Evolutionary conservation across 1,140 invertebrate species (phyloP).

Genomic region (Musca domestica): DNA sequence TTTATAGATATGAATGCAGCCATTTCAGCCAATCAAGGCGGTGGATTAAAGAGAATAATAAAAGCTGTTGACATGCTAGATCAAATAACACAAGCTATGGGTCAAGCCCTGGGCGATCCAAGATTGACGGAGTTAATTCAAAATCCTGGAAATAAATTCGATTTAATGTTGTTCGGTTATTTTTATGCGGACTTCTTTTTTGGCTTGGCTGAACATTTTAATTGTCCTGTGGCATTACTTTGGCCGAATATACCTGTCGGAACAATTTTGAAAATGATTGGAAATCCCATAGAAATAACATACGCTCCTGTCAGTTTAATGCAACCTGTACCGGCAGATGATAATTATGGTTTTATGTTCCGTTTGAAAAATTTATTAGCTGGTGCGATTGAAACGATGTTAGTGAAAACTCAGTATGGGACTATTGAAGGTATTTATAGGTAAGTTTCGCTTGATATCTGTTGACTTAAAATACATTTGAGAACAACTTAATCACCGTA

Average conservation of each 20-base stretch:
- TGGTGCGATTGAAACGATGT: conserved; percentile 27
- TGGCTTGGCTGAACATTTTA: conserved; percentile 43
- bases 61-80: conserved; percentile 1
- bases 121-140: conserved; percentile 30
- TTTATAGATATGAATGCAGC: background rate
- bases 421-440: conserved; percentile 32
- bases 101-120: conserved; percentile 30
- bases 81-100: background rate
- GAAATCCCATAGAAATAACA: conserved; percentile 41
- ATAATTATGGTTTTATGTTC: conserved; percentile 30
- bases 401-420: background rate
- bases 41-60: background rate
- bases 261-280: conserved; percentile 37
- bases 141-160: conserved; percentile 16
- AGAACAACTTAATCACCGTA: too few relatives aligned
- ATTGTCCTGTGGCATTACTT: conserved; percentile 36
- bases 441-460: too few relatives aligned
- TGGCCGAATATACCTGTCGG: conserved; percentile 38
- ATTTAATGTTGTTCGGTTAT: conserved; percentile 42
- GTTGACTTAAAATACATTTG: too few relatives aligned
- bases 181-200: conserved; percentile 44
- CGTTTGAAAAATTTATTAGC: conserved; percentile 36
- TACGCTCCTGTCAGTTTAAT: conserved; percentile 36
- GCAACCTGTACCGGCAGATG: conserved; percentile 28
- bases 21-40: too few relatives aligned